Percentiles rank a stretch among this genome's conserved stretches.
These are phyloP conservation scores for Triplophysa tibetana DNA, from an alignment of 2,113 vertebrate species.

Conservation along the genomic window DNA sequence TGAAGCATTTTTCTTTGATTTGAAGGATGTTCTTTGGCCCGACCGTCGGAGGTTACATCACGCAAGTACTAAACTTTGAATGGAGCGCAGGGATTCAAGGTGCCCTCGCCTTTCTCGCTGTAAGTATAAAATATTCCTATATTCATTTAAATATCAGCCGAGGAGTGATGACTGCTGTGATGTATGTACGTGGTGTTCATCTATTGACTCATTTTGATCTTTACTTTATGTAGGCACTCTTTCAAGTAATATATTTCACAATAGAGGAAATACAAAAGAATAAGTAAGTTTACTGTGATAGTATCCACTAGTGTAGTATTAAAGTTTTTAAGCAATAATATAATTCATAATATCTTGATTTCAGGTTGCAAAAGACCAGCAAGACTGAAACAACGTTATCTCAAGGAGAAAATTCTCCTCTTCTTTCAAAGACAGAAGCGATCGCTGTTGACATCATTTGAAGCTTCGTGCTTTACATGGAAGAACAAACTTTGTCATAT, in stretches of 20 bases:
- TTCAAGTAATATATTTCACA: constrained; percentile 61
- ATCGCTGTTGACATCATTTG: neutral
- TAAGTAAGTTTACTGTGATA: constrained; percentile 51
- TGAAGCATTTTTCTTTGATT: neutral
- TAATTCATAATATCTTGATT: constrained; percentile 4
- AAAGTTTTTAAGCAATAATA: too few species aligned
- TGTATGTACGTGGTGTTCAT: neutral
- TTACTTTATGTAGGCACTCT: constrained; percentile 63
- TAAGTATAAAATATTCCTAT: constrained; percentile 69
- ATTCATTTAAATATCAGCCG: neutral
- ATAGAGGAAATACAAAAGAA: constrained; percentile 53
- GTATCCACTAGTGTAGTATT: too few species aligned
- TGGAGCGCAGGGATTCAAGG: constrained; percentile 86
- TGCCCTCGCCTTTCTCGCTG: constrained; percentile 75
- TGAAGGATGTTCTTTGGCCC: constrained; percentile 87
- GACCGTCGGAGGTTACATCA: constrained; percentile 82
- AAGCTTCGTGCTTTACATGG: neutral
- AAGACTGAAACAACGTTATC: neutral
- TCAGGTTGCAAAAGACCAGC: constrained; percentile 26
- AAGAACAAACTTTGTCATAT: neutral
- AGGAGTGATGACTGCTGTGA: neutral
- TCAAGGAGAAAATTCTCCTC: constrained; percentile 47
- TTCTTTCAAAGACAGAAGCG: constrained; percentile 10
- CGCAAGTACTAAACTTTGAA: constrained; percentile 84
- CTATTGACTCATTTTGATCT: neutral